Evolutionary conservation across 2,113 vertebrate genomes (phyloP).

Genomic region (Ibidorhyncha struthersii): DNA sequence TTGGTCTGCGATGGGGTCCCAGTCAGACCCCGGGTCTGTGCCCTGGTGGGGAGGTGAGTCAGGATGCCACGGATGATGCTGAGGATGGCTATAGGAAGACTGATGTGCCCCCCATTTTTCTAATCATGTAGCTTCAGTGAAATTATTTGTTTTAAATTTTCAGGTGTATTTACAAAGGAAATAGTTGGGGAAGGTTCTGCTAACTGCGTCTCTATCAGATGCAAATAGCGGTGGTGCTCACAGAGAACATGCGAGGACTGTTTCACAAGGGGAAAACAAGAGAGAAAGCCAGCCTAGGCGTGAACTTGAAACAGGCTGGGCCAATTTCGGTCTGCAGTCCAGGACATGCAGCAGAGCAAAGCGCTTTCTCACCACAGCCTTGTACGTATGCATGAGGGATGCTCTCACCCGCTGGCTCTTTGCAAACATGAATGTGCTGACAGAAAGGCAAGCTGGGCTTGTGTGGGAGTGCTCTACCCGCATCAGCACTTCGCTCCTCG

Average conservation of each 20-base stretch:
- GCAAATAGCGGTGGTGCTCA: background rate
- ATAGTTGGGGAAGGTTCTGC: background rate
- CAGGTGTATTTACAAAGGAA: background rate
- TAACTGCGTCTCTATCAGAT: background rate
- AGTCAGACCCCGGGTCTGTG: background rate
- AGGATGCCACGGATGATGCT: background rate
- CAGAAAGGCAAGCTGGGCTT: background rate
- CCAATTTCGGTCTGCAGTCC: background rate
- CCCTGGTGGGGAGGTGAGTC: background rate
- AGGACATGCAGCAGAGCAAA: background rate
- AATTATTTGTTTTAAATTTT: background rate
- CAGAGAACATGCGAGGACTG: background rate
- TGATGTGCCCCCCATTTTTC: background rate
- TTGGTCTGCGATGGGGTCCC: background rate
- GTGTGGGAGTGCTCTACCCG: background rate
- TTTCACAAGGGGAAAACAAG: background rate
- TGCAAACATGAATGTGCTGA: background rate
- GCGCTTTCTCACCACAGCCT: background rate
- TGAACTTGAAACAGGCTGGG: background rate
- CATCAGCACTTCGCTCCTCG: background rate
- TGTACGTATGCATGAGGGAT: background rate
- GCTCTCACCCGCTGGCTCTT: background rate
- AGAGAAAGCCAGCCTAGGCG: background rate
- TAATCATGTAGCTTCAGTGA: background rate
- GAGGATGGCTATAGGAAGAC: background rate